These are phyloP conservation scores for Globodera ellingtonae DNA, from an alignment of 1,140 invertebrate genomes.

Conservation along the genomic window DNA sequence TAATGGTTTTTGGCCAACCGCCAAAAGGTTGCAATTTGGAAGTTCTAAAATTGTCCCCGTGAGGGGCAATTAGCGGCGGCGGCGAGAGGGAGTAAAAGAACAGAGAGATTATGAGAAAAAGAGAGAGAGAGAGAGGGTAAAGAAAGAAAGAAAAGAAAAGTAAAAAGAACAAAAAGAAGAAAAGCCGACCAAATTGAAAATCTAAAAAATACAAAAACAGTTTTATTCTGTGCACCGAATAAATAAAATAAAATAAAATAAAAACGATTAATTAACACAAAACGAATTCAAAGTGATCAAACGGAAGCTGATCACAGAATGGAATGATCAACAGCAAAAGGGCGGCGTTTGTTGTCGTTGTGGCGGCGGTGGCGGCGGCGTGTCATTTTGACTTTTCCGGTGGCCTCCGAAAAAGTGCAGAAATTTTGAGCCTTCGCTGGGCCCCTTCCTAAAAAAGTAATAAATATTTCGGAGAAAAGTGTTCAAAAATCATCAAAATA, in stretches of 20 bases:
- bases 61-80: too few relatives aligned
- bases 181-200: background rate
- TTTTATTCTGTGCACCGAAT: background rate
- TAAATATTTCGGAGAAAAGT: too few relatives aligned
- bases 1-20: too few relatives aligned
- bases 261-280: background rate
- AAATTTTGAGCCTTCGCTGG: background rate
- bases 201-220: background rate
- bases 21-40: too few relatives aligned
- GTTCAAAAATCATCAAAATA: too few relatives aligned
- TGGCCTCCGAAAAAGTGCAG: background rate
- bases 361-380: background rate
- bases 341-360: background rate
- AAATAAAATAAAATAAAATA: background rate
- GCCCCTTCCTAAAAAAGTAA: too few relatives aligned
- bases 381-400: background rate
- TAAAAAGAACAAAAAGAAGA: constrained; percentile 2
- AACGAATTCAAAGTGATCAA: background rate
- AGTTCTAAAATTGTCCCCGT: too few relatives aligned
- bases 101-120: background rate
- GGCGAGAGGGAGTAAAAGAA: background rate
- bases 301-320: background rate
- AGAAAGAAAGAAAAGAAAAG: background rate
- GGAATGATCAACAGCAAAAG: background rate
- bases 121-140: background rate